phyloP scores from a whole-genome alignment of 1,140 invertebrate species.

The Lepidotrigona ventralis region DNA sequence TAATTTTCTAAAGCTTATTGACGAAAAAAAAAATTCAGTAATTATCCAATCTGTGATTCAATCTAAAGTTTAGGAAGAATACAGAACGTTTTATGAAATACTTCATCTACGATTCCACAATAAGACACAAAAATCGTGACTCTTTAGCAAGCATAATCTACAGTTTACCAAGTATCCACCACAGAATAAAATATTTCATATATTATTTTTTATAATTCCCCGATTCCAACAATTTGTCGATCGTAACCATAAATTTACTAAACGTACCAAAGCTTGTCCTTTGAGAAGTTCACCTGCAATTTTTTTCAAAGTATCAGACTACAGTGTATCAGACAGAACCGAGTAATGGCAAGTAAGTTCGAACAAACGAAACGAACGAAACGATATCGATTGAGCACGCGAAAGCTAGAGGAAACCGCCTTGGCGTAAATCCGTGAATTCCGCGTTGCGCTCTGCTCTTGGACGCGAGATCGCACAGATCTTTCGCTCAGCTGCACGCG shows the following conservation, averaged over 20 bases:
- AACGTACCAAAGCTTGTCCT: too few relatives aligned
- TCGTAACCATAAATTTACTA: background rate
- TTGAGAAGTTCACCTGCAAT: too few relatives aligned
- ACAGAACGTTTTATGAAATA: too few relatives aligned
- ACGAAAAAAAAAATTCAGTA: too few relatives aligned
- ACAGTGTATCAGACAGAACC: background rate
- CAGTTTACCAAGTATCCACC: too few relatives aligned
- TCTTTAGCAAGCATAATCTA: too few relatives aligned
- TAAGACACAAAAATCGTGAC: too few relatives aligned
- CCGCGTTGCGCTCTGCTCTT: slow-evolving; percentile 29
- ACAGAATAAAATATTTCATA: background rate
- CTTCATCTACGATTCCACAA: too few relatives aligned
- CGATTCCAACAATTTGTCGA: background rate
- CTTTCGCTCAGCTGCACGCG: background rate
- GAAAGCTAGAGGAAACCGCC: background rate
- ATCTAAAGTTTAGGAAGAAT: too few relatives aligned
- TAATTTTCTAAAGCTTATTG: too few relatives aligned
- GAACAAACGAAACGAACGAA: background rate
- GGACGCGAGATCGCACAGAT: background rate
- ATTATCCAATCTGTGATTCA: too few relatives aligned
- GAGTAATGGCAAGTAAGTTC: background rate
- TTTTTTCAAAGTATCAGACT: background rate
- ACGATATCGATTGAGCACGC: background rate
- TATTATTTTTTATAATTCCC: too few relatives aligned
- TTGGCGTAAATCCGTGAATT: slow-evolving; percentile 27